These are phyloP conservation scores for Oncorhynchus nerka DNA, from an alignment of 2,113 vertebrate species.

Conservation along the genomic window DNA sequence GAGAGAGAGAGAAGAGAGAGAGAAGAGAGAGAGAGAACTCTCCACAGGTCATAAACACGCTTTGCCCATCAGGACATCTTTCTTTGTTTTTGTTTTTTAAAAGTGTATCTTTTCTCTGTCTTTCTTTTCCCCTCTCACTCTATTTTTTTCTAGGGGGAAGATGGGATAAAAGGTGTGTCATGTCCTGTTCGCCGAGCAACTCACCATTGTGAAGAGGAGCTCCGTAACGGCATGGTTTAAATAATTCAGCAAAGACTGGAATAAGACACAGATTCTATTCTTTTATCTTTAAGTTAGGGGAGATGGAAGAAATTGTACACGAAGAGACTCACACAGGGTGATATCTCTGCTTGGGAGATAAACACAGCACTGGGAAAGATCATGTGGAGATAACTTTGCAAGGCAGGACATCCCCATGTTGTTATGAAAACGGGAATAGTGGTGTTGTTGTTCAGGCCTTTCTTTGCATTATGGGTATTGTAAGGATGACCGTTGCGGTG, in stretches of 20 bases:
- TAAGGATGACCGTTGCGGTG: no score
- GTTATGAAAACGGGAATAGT: not conserved
- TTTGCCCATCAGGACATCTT: slow-evolving; percentile 12
- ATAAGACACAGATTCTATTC: slow-evolving; percentile 58
- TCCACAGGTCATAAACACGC: slow-evolving; percentile 15
- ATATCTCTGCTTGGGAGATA: slow-evolving; percentile 32
- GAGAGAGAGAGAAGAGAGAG: not conserved
- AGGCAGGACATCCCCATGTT: not conserved
- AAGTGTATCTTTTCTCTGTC: slow-evolving; percentile 16
- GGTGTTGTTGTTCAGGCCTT: not conserved
- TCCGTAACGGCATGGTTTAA: slow-evolving; percentile 54
- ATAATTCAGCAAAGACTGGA: slow-evolving; percentile 67
- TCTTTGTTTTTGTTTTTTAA: slow-evolving; percentile 17
- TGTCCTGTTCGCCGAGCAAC: slow-evolving; percentile 46
- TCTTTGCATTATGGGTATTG: not conserved
- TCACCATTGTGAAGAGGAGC: slow-evolving; percentile 56
- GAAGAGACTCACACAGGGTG: slow-evolving; percentile 24
- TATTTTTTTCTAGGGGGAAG: slow-evolving; percentile 17
- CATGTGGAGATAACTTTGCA: not conserved
- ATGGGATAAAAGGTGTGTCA: slow-evolving; percentile 36
- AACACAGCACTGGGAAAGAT: slow-evolving; percentile 15
- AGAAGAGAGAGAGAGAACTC: not conserved
- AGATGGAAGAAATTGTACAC: slow-evolving; percentile 42
- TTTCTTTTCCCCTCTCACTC: not conserved
- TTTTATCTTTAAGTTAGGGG: slow-evolving; percentile 32